Base-by-base conservation (phyloP, 2,797 vertebrate genomes). In the Coluber constrictor region DNA sequence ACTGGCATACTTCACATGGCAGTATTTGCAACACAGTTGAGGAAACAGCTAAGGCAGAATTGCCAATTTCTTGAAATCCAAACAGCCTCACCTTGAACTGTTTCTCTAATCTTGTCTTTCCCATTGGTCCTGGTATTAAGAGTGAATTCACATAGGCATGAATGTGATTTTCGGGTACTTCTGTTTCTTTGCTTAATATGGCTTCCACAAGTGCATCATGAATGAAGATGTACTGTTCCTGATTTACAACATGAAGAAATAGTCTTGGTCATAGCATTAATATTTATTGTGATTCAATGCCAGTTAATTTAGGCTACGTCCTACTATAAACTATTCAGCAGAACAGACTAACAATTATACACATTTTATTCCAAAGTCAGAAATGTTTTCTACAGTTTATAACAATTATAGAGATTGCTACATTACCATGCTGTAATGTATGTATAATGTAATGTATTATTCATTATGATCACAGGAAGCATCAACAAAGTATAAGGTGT, bases 211-310 rank as follows among this genome's bases (percentile, higher is more conserved):
- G 51, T 0, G 98, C 98, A 86, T 99, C 98, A 0, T 99, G 99
- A 97, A 99, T 99, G 91, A 99, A 99, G 93, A 99, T 96, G 32
- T 99, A 99, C 90, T 99, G 99, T 60, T 99, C 99, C 99, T 99
- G 96, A 54, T 16, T 86, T 60, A 23, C 97, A 20, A 51, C 13
- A 20, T 20, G 13, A 87, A 47, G n/a, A 83, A 88, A 83, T 16
- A 4, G 56, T 8, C 29, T 3, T 25, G 95, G 32, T 57, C 93
- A 59, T 11, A 66, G 18, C 37, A n/a, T 90, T 79, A 91, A 91
- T 87, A 11, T 89, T 23, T 91, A 90, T 66, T 91, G 27, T 63
- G 57, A 25, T 0, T 54, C 1, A 1, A 43, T 89, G 56, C 89
- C 86, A 12, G 4, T 25, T 86, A 93, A 70, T 94, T 91, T 23